phyloP scores from a whole-genome alignment of 2,888 invertebrate species.

The Beris chalybata region DNA sequence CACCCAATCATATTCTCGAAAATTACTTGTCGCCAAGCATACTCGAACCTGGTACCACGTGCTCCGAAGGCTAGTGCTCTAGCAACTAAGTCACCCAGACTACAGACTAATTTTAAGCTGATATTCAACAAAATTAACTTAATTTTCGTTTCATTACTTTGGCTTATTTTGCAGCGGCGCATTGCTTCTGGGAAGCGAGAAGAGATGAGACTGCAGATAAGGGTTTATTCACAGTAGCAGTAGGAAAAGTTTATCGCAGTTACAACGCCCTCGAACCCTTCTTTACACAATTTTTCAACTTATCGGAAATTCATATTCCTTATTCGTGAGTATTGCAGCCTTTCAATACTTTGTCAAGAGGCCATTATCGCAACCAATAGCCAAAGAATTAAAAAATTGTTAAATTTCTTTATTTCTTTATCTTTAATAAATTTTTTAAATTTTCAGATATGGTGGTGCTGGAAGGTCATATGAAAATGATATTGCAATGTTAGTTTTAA shows the following conservation, averaged over 20 bases:
- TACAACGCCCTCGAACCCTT: constrained; percentile 35
- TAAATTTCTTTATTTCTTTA: no score
- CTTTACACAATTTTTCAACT: constrained; percentile 34
- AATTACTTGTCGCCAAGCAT: no score
- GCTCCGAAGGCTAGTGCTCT: no score
- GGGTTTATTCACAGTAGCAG: not conserved
- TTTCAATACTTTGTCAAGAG: no score
- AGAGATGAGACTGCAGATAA: not conserved
- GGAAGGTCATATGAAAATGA: constrained; percentile 46
- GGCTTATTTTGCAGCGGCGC: no score
- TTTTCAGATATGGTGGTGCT: constrained; percentile 40
- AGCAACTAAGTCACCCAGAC: no score
- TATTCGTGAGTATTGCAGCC: constrained; percentile 29
- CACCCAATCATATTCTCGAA: no score
- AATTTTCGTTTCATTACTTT: not conserved
- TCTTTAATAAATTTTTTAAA: not conserved
- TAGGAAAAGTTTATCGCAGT: not conserved
- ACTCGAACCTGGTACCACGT: no score
- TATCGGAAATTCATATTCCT: constrained; percentile 39
- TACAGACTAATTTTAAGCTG: no score
- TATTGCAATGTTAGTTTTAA: constrained; percentile 50
- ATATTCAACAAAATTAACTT: no score
- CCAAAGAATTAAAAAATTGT: no score
- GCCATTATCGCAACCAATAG: no score
- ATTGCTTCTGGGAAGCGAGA: not conserved